Conservation (phyloP, 1,140 invertebrate species). For the Pentalonia nigronervosa region DNA sequence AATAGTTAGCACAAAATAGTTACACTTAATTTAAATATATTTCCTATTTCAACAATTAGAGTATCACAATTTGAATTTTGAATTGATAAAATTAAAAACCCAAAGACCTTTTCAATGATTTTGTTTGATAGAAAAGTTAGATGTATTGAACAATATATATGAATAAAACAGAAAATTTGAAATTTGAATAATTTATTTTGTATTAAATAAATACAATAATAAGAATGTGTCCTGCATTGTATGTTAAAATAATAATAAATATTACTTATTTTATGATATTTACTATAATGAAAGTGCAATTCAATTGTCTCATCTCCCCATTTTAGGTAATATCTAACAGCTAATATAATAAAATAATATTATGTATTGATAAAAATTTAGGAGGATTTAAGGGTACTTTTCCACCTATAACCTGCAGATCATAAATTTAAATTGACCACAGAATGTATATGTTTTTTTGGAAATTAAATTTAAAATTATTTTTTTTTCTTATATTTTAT, state of each 20-base stretch:
- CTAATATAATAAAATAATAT: not conserved
- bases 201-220: not conserved
- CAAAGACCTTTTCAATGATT: not conserved
- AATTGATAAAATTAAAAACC: no score
- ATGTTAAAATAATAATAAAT: not conserved
- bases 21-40: not conserved
- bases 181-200: not conserved
- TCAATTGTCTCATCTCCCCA: not conserved
- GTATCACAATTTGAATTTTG: not conserved
- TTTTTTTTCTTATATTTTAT: not conserved
- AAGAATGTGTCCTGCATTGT: not conserved
- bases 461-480: not conserved
- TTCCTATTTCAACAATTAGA: not conserved
- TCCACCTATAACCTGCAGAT: not conserved
- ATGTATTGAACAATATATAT: not conserved
- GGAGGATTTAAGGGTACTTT: not conserved
- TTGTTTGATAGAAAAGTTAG: not conserved
- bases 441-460: not conserved
- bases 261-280: not conserved
- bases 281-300: not conserved
- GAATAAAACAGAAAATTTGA: not conserved
- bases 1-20: not conserved
- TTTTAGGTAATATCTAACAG: not conserved
- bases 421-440: not conserved
- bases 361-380: not conserved